Base-by-base conservation (phyloP, 1,140 invertebrate species). In the Matsumurasca onukii region DNA sequence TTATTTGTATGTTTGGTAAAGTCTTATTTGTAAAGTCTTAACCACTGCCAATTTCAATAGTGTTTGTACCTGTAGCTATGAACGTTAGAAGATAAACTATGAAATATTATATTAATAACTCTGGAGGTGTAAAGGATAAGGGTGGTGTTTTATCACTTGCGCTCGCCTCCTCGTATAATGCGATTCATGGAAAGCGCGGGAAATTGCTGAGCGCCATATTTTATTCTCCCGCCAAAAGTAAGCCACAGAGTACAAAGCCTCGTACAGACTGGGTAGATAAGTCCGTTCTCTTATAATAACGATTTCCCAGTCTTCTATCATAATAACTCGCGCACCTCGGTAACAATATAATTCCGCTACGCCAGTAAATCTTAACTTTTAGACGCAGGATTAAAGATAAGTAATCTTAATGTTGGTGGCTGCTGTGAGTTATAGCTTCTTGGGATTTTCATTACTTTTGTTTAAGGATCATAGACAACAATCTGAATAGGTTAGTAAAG, bases 291-390 rank as follows among this genome's bases (percentile, higher is more conserved):
- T 72, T 73, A 73, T 73, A 70, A 72, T 72, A 73, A 73, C 72
- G 72, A 73, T 73, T 73, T 70, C 72, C 72, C 70, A 73, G 72
- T 73, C 70, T 73, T 73, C 72, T 73, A 73, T 73, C 72, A 71
- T 73, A 73, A 73, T 73, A 73, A 73, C 69, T 73, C 70, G 69
- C 49, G 61, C 55, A 64, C 70, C 62, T 69, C 66, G 68, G 64
- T 70, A 69, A 83, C 81, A 82, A 82, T 83, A 84, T 86, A 86
- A 86, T 85, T 82, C 84, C 83, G 80, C 77, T 78, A 77, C 72
- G 78, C 78, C 82, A 84, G 82, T 87, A 87, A 86, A 87, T 87
- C 86, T 87, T 85, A 86, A 86, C 83, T 86, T 87, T 85, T 84
- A 84, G 83, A 81, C 82, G 75, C 75, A 78, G 86, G 86, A 87